Percentiles rank a stretch among this genome's conserved stretches.
These are phyloP conservation scores for Acleris cristana DNA, from an alignment of 2,888 invertebrate genomes.

Conservation along the genomic window DNA sequence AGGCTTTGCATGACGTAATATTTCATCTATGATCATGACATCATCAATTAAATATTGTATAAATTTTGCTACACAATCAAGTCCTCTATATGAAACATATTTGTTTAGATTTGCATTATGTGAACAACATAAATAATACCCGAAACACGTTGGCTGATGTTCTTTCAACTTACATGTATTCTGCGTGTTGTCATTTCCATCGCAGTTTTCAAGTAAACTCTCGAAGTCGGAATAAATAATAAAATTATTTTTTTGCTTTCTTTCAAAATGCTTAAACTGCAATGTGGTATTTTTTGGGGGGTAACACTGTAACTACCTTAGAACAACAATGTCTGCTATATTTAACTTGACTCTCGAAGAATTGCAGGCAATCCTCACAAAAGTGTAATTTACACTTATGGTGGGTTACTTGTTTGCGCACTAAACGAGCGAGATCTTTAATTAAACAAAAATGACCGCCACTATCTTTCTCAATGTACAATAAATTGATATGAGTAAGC, in stretches of 20 bases:
- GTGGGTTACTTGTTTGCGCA: background rate
- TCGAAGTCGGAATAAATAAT: constrained; percentile 4
- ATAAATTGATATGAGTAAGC: background rate
- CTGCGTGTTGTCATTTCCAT: background rate
- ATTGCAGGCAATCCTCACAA: background rate
- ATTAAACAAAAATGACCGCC: background rate
- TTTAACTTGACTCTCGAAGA: background rate
- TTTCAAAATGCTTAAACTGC: background rate
- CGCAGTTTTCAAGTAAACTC: background rate
- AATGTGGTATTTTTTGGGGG: background rate
- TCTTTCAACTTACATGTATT: background rate
- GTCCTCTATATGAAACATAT: constrained; percentile 6
- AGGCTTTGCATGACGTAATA: background rate
- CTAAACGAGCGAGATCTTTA: background rate
- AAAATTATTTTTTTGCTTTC: constrained; percentile 2
- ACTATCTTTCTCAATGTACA: background rate
- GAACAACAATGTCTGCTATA: background rate
- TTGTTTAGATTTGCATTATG: constrained; percentile 3
- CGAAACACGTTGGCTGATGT: constrained; percentile 3
- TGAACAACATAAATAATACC: constrained; percentile 8
- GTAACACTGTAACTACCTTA: background rate
- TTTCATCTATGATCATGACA: background rate
- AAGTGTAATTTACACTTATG: constrained; percentile 3
- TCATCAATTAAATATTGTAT: constrained; percentile 8
- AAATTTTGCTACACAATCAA: constrained; percentile 4